Evolutionary conservation across 2,113 vertebrate genomes (phyloP), one percentile per base, ranked within the genome.

Genomic region (Alethe diademata): DNA sequence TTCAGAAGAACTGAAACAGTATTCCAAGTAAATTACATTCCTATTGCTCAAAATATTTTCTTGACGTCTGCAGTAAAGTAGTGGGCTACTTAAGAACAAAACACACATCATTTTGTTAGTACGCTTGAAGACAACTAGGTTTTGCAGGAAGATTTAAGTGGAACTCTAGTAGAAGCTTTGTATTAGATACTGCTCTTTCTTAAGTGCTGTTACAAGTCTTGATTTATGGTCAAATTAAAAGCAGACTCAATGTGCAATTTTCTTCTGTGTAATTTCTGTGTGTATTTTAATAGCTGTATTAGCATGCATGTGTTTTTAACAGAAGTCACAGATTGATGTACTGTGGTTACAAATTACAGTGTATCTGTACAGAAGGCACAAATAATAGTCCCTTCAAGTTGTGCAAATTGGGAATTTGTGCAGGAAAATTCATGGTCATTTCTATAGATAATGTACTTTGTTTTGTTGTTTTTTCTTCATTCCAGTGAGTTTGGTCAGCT

Each of bases 1-100:
- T 40, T 99, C 99, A 2, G 99, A 99, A 96, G 99, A 99, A 95
- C 97, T 99, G 53, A 99, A 99, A 83, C 98, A 99, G 47, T 99
- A 99, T 96, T 99, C 99, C 54, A 99, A 98, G 99, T 99, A 97
- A 97, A 96, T 96, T 10, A 15, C 38, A 9, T 65, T 94, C 86
- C 28, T 33, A 1, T 86, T 16, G 6, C 75, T 86, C 29, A 70
- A 42, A n/a, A 20, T 74, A 3, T 65, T 28, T 48, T 42, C 29
- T 83, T 71, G 73, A 36, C 14, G 2, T 50, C 17, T 24, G 8
- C 23, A 43, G 0, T 53, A 7, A 4, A 67, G 8, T 15, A 33
- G 29, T 6, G 25, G 42, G 22, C 43, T 81, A 0, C 25, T 24
- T 24, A 4, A 6, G 38, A 75, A 15, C 14, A 83, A 36, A 71